These are phyloP conservation scores for Stictonetta naevosa DNA, from an alignment of 2,113 vertebrate genomes.

Conservation along the genomic window DNA sequence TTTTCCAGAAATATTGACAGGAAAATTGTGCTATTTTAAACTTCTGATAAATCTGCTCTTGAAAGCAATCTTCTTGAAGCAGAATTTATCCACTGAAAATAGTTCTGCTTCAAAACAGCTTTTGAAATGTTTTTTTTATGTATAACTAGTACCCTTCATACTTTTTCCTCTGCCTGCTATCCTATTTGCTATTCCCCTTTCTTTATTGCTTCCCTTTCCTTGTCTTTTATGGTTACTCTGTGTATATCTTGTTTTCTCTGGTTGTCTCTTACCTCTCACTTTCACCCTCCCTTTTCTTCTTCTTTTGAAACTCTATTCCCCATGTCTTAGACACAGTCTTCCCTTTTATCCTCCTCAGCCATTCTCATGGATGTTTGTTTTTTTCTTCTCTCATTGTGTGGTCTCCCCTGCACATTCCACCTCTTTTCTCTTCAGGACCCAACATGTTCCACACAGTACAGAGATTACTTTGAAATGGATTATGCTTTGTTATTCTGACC, in stretches of 20 bases:
- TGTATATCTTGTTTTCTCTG: conserved; percentile 18
- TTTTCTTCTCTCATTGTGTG: conserved; percentile 58
- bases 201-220: background rate
- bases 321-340: conserved; percentile 33
- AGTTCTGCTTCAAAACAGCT: conserved; percentile 34
- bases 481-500: conserved; percentile 27
- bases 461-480: conserved; percentile 42
- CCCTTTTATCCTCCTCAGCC: conserved; percentile 43
- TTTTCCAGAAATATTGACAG: background rate
- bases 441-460: conserved; percentile 59
- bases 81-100: conserved; percentile 29
- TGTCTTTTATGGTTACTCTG: background rate
- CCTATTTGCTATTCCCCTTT: conserved; percentile 13
- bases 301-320: conserved; percentile 48
- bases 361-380: conserved; percentile 59
- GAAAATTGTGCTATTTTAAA: background rate
- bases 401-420: conserved; percentile 68
- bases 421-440: conserved; percentile 68
- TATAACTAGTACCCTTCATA: conserved; percentile 30
- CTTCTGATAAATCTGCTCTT: background rate
- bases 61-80: background rate
- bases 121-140: conserved; percentile 11
- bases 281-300: conserved; percentile 19
- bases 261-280: conserved; percentile 13
- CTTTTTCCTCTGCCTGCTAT: conserved; percentile 4